Evolutionary conservation across 2,797 vertebrate species (phyloP), one percentile per base, ranked within the genome.

Genomic region (Melanotaenia parkinsoni): DNA sequence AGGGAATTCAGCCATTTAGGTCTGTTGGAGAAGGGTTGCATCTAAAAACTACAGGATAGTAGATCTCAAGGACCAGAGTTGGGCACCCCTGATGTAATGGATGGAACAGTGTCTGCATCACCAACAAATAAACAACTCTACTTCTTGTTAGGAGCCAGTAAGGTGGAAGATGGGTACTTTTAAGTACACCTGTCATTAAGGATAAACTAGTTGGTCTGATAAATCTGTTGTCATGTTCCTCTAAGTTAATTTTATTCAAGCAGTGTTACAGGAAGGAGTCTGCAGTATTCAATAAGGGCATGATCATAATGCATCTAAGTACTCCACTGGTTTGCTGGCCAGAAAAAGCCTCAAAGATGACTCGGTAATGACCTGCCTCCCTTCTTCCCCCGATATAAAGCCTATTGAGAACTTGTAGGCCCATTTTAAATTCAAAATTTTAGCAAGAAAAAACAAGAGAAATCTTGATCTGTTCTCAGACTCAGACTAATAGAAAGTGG

Each of bases 211-310:
- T 32, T 57, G 54, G 54, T 30, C 16, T 57, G 54, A 32, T 14
- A 18, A 14, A 28, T 32, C 28, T 32, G 54, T 16, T 57, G 54
- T 28, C 28, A 57, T 50, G 28, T 32, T 57, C 28, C 54, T 57
- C 28, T 18, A 20, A 57, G 24, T 57, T 57, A 16, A 32, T 57
- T 57, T 57, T 57, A 30, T 28, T 30, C 28, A 32, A 14, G 28
- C 26, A 57, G 54, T 57, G 53, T 30, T 30, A 57, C 54, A 57
- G 26, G 28, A 57, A 57, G 16, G 54, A 57, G 53, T 56, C 54
- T 16, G 13, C 54, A 57, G 28, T 32, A 57, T 57, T 32, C 54
- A 32, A 57, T 57, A 57, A 57, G 16, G 28, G 6, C 54, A 8
- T 30, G 14, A 57, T 57, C 28, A 57, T 57, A 57, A 57, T 57